Percentiles rank a stretch among this genome's conserved stretches.
Evolutionary conservation across 2,888 invertebrate species (phyloP).

Genomic region (Drosophila merina): DNA sequence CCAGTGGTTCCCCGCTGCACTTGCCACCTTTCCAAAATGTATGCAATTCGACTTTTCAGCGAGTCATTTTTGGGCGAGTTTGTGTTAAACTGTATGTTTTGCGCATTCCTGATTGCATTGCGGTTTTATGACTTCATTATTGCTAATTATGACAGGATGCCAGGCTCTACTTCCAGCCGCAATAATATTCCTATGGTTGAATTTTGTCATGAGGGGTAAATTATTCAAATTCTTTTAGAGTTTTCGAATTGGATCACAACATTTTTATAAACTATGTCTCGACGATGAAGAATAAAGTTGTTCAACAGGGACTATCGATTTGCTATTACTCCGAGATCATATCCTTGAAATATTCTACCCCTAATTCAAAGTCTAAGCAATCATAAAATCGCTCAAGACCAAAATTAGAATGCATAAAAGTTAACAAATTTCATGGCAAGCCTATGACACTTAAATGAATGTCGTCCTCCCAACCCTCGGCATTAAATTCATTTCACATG

Average conservation of each 20-base stretch:
- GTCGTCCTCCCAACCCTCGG: constrained; percentile 14
- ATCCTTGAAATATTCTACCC: not conserved
- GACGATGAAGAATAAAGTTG: too few species aligned
- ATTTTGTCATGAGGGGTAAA: not conserved
- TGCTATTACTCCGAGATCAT: too few species aligned
- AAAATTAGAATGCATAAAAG: constrained; percentile 62
- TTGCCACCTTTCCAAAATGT: constrained; percentile 7
- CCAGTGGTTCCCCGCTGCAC: not conserved
- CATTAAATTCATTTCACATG: constrained; percentile 69
- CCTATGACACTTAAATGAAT: constrained; percentile 34
- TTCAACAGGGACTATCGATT: not conserved
- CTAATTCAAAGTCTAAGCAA: not conserved
- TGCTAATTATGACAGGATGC: constrained; percentile 73
- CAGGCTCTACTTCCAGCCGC: constrained; percentile 41
- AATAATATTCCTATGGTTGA: not conserved
- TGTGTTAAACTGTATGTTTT: constrained; percentile 61
- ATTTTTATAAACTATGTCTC: too few species aligned
- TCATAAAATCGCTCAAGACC: constrained; percentile 48
- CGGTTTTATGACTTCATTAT: constrained; percentile 80
- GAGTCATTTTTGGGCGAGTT: constrained; percentile 27
- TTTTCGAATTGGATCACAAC: not conserved
- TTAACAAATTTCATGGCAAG: constrained; percentile 67
- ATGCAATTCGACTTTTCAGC: constrained; percentile 61
- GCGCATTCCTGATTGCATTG: constrained; percentile 79
- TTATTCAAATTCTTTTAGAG: not conserved